phyloP scores from a whole-genome alignment of 2,888 invertebrate genomes.

The Chirona hameri region DNA sequence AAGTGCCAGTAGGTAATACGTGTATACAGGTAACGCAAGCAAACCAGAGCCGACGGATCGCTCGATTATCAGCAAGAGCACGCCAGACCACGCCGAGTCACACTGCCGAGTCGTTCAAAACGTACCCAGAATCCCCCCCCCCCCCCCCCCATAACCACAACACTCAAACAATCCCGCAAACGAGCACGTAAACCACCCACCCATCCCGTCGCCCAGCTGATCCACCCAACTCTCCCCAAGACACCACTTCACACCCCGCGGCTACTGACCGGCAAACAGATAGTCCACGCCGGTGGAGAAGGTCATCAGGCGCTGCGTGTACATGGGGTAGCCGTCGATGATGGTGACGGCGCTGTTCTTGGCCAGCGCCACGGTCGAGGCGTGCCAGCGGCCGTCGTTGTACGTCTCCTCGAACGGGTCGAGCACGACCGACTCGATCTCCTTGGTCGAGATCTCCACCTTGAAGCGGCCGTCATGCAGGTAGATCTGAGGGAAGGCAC shows the following conservation, averaged over 20 bases:
- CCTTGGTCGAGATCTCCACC: slow-evolving; percentile 66
- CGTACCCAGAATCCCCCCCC: too few relatives aligned
- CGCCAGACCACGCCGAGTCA: too few relatives aligned
- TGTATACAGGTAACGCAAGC: too few relatives aligned
- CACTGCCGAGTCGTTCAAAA: too few relatives aligned
- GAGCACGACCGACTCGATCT: slow-evolving; percentile 61
- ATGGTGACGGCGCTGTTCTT: background rate
- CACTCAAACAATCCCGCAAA: too few relatives aligned
- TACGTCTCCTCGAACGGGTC: slow-evolving; percentile 80
- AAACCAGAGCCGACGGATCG: too few relatives aligned
- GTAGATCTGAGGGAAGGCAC: slow-evolving; percentile 58
- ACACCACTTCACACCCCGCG: background rate
- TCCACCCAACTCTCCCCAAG: background rate
- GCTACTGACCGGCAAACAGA: slow-evolving; percentile 40
- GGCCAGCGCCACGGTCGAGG: slow-evolving; percentile 61
- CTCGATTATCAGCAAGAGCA: too few relatives aligned
- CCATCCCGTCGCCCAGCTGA: background rate
- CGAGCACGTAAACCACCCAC: too few relatives aligned
- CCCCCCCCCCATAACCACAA: too few relatives aligned
- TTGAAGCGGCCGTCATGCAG: slow-evolving; percentile 70
- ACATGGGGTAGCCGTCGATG: slow-evolving; percentile 73
- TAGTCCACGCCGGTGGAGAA: slow-evolving; percentile 61
- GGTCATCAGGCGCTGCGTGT: slow-evolving; percentile 66
- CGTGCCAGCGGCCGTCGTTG: slow-evolving; percentile 94
- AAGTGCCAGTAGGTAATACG: too few relatives aligned